Base-by-base conservation (phyloP, 1,140 invertebrate genomes). In the Monomorium pharaonis region DNA sequence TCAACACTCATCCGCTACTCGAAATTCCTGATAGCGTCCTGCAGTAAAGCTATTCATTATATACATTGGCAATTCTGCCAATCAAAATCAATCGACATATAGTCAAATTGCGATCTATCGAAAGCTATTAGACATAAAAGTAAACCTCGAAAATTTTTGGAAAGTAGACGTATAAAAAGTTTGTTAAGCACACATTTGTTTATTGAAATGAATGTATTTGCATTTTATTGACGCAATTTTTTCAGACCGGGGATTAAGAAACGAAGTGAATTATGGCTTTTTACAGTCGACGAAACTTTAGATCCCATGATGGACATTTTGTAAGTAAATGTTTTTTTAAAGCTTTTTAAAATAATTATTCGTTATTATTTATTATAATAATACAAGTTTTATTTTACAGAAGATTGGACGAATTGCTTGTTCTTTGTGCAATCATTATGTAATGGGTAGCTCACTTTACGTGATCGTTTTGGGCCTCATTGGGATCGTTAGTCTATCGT, bases 401-500 rank as follows among this genome's bases (percentile, higher is more conserved):
- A 88, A 67, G 56, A 54, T 94, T 9, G 93, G 92, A 54, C 89
- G 86, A 75, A 58, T 92, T 0, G 89, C 92, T 9, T 95, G 94
- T 78, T 92, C 87, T 16, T 77, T 95, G 47, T 95, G 94, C 70
- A 92, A 94, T 63, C 85, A 93, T 63, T 92, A 91, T 37, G 84
- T 94, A 30, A 93, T 95, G 91, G 94, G 94, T 27, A 94, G 90
- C 86, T 86, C 92, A 10, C 75, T 93, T 7, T 95, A 94, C 77
- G 94, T 95, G 21, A 92, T 92, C 6, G 58, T 94, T 44, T 89
- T 95, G 51, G 94, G 94, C 86, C 86, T 95, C 65, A 93, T 95
- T 90, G 94, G 94, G 81, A 94, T 92, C 90, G 94, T 95, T 93
- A 94, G 94, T 95, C 90, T 65, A 93, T 94, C 92, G 92, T 93